Evolutionary conservation across 2,797 vertebrate genomes (phyloP).

Genomic region (Meriones psammophilus): DNA sequence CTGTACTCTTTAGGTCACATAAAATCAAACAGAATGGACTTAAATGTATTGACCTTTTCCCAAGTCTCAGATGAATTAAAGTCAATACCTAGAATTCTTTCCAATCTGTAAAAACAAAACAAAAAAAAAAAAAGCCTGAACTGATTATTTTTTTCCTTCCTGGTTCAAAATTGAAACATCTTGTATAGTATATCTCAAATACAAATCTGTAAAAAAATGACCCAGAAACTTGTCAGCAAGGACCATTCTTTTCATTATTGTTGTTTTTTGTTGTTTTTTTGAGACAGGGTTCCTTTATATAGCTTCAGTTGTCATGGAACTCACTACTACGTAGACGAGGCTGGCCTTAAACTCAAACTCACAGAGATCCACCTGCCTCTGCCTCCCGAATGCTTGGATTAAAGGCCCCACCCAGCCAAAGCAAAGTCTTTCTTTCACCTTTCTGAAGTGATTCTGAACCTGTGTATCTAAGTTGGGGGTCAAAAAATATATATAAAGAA

Average conservation of each 20-base stretch:
- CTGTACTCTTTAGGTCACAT: not conserved
- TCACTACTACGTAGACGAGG: not conserved
- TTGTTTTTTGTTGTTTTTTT: not conserved
- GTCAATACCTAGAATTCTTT: not conserved
- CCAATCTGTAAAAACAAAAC: not conserved
- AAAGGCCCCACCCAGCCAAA: not conserved
- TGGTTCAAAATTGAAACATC: not conserved
- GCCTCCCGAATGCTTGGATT: not conserved
- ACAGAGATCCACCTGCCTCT: not conserved
- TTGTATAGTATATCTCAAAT: not conserved
- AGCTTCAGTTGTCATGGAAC: not conserved
- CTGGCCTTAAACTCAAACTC: not conserved
- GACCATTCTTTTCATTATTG: not conserved
- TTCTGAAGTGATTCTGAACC: not conserved
- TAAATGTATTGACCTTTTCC: conserved; percentile 14
- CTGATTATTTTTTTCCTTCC: not conserved
- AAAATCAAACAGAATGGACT: conserved; percentile 23
- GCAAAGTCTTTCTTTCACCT: not conserved
- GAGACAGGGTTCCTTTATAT: not conserved
- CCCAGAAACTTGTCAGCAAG: not conserved
- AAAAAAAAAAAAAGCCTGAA: not conserved
- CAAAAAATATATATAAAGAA: not conserved
- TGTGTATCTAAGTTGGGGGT: not conserved
- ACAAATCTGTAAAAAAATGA: not conserved
- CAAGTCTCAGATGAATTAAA: conserved; percentile 3